Evolutionary conservation across 2,797 vertebrate genomes (phyloP).

Genomic region (Anabas testudineus): DNA sequence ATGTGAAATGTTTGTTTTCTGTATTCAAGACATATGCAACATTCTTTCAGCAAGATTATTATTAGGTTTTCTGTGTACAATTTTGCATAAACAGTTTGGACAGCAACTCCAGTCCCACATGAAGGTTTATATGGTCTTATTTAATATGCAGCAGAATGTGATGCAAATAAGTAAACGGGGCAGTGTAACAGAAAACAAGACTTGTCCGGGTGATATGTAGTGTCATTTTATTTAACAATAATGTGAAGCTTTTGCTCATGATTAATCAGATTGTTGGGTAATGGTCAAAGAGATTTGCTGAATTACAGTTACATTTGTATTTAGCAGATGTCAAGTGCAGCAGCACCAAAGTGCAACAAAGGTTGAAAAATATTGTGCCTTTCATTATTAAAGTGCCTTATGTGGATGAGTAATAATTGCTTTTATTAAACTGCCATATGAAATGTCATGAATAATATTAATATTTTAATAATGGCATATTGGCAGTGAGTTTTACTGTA

Average conservation of each 20-base stretch:
- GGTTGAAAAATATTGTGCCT: background rate
- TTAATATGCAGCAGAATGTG: background rate
- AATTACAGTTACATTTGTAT: background rate
- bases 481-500: background rate
- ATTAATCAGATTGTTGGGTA: background rate
- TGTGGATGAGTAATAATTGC: background rate
- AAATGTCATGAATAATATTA: background rate
- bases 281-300: background rate
- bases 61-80: background rate
- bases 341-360: background rate
- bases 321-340: background rate
- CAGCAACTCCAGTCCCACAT: background rate
- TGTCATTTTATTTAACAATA: background rate
- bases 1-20: background rate
- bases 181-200: background rate
- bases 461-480: background rate
- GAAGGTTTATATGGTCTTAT: background rate
- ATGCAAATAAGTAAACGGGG: background rate
- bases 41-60: too few relatives aligned
- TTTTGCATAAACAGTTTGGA: background rate
- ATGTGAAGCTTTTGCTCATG: background rate
- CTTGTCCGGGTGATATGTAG: background rate
- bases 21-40: background rate
- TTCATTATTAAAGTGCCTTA: background rate
- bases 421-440: background rate